These are phyloP conservation scores for Choreutis nemorana DNA, from an alignment of 2,888 invertebrate genomes.

Conservation along the genomic window DNA sequence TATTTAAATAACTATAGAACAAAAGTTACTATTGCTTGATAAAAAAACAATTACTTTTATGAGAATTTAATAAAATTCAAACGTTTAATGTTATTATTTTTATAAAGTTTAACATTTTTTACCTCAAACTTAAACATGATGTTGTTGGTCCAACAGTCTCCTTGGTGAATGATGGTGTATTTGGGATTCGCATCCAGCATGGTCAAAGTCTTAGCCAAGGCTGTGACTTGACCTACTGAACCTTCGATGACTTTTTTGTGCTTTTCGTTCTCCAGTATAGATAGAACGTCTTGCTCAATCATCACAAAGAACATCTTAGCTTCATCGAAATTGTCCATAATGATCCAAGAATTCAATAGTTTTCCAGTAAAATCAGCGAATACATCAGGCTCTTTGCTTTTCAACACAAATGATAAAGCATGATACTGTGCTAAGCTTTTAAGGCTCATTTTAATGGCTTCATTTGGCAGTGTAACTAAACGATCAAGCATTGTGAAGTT, in stretches of 20 bases:
- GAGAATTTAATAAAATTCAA: too few relatives aligned
- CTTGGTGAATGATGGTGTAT: conserved; percentile 8
- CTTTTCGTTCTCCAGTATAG: conserved; percentile 16
- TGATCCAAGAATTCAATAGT: conserved; percentile 15
- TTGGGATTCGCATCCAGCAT: conserved; percentile 15
- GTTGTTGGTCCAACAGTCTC: conserved; percentile 9
- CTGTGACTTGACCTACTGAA: conserved; percentile 8
- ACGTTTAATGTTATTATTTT: too few relatives aligned
- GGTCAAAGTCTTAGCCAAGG: conserved; percentile 8
- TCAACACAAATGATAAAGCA: conserved; percentile 4
- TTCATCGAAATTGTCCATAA: neutral
- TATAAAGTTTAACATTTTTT: conserved; percentile 3
- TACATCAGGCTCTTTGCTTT: conserved; percentile 18
- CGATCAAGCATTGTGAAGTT: conserved; percentile 3
- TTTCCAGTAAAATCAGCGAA: conserved; percentile 14
- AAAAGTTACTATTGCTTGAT: too few relatives aligned
- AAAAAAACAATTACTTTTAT: too few relatives aligned
- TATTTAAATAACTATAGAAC: too few relatives aligned
- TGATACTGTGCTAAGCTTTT: conserved; percentile 4
- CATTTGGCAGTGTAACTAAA: conserved; percentile 18
- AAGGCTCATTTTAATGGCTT: conserved; percentile 14
- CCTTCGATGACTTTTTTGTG: conserved; percentile 16
- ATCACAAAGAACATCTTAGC: conserved; percentile 4
- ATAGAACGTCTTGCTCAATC: conserved; percentile 11
- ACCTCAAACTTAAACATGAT: conserved; percentile 7